Evolutionary conservation across 2,797 vertebrate species (phyloP).

Genomic region (Crenuchus spilurus): DNA sequence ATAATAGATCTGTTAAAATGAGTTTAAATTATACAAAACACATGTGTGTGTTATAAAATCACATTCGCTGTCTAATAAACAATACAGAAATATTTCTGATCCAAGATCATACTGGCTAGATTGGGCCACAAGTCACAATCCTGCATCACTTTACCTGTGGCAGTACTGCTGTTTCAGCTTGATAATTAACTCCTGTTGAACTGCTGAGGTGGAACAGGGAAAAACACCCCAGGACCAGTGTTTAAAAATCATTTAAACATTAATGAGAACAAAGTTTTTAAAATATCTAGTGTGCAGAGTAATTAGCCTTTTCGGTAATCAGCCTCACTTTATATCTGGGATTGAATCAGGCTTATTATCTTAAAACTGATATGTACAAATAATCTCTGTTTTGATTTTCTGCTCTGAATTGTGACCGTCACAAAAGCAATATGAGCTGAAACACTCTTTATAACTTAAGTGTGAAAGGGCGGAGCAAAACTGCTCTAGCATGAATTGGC

Average conservation of each 20-base stretch:
- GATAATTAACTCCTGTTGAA: not conserved
- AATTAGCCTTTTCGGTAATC: too few species aligned
- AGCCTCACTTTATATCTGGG: too few species aligned
- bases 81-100: not conserved
- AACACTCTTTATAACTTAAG: too few species aligned
- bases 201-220: not conserved
- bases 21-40: not conserved
- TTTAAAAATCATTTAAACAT: slow-evolving; percentile 20
- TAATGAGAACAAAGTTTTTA: slow-evolving; percentile 1
- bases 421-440: too few species aligned
- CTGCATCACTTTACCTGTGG: not conserved
- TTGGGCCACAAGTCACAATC: not conserved
- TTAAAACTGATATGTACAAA: too few species aligned
- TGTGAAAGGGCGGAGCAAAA: too few species aligned
- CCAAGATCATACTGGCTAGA: too few species aligned
- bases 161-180: not conserved
- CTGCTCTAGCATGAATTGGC: too few species aligned
- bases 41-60: not conserved
- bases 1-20: not conserved
- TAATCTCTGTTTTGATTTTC: too few species aligned
- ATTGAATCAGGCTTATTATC: too few species aligned
- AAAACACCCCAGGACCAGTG: not conserved
- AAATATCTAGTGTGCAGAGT: not conserved
- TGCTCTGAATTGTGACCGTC: too few species aligned
- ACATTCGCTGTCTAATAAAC: not conserved